Percentiles rank a stretch among this genome's conserved stretches.
These are phyloP conservation scores for Melipona quadrifasciata DNA, from an alignment of 1,140 invertebrate genomes.

Conservation along the genomic window DNA sequence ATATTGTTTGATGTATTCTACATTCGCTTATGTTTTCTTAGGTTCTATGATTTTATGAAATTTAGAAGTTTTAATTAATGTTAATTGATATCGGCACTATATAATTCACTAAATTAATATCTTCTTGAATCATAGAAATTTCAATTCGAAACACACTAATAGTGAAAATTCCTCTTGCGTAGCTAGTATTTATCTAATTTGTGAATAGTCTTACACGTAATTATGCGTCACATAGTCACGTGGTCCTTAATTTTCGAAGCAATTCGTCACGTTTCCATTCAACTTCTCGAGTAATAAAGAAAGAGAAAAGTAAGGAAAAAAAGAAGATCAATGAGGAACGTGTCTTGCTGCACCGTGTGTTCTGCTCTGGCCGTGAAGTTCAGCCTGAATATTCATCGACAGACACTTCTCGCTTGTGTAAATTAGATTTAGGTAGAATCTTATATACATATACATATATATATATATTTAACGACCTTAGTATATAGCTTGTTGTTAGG, in stretches of 20 bases:
- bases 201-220: too few relatives aligned
- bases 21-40: background rate
- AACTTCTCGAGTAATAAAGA: slow-evolving; percentile 4
- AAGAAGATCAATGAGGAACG: slow-evolving; percentile 20
- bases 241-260: too few relatives aligned
- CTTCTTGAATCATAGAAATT: background rate
- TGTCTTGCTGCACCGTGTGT: slow-evolving; percentile 30
- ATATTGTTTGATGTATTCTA: background rate
- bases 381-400: slow-evolving; percentile 41
- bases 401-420: slow-evolving; percentile 40
- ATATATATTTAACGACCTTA: slow-evolving; percentile 8
- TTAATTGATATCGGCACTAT: too few relatives aligned
- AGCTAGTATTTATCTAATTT: background rate
- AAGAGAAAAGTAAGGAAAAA: background rate
- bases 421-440: slow-evolving; percentile 44
- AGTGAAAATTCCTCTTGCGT: background rate
- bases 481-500: slow-evolving; percentile 28
- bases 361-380: slow-evolving; percentile 30
- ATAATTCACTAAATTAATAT: background rate
- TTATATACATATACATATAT: background rate
- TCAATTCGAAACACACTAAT: background rate
- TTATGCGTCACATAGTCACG: too few relatives aligned
- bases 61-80: background rate
- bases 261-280: background rate
- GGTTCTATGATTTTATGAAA: background rate